Evolutionary conservation across 2,113 vertebrate species (phyloP).

Genomic region (Promerops cafer): DNA sequence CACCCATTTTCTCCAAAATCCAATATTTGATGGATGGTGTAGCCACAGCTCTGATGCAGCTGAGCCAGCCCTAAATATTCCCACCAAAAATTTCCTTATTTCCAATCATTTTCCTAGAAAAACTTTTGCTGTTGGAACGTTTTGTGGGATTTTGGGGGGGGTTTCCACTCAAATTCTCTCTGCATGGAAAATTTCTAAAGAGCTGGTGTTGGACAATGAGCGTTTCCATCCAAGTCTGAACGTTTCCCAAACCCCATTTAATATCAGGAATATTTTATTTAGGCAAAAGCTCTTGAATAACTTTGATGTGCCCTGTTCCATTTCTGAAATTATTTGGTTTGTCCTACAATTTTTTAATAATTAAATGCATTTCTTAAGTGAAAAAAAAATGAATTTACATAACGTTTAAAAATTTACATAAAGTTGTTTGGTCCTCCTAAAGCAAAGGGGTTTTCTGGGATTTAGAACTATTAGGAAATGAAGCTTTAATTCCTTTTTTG

Average conservation of each 20-base stretch:
- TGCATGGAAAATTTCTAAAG: background rate
- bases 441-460: background rate
- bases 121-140: fast-evolving
- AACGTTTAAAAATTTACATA: too few relatives aligned
- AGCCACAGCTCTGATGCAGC: background rate
- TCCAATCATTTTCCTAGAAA: background rate
- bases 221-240: background rate
- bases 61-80: background rate
- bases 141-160: background rate
- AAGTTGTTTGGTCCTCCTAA: background rate
- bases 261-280: background rate
- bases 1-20: background rate
- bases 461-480: background rate
- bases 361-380: background rate
- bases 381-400: background rate
- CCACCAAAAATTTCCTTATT: background rate
- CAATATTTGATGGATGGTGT: background rate
- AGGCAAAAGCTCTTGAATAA: background rate
- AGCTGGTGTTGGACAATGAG: background rate
- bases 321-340: background rate
- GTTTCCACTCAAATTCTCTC: background rate
- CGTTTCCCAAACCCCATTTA: background rate
- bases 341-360: background rate
- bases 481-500: background rate
- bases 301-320: background rate